Base-by-base conservation (phyloP, 2,888 invertebrate species). In the Malachius bipustulatus region DNA sequence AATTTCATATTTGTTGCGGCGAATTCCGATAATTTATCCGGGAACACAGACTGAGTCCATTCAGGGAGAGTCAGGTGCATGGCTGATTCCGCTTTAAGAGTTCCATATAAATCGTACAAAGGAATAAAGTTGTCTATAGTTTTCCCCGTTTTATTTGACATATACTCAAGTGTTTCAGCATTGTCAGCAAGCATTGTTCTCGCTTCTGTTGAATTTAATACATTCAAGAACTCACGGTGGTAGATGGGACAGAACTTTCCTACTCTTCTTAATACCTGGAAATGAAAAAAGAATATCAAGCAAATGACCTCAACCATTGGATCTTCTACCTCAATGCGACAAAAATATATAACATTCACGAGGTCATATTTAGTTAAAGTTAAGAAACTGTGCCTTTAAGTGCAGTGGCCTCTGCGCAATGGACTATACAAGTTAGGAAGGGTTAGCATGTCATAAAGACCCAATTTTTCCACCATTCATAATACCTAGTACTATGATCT, bases 21-120 rank as follows among this genome's bases (percentile, higher is more conserved):
- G 10, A 62, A 50, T 10, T 52, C 52, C 2, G 57, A 51, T 2
- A 60, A 48, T 12, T 60, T 51, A 31, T 52, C 41, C 2, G 60
- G 59, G 44, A 53, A 60, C 4, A 66, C 54, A 2, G 47, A 43
- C 3, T 45, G 41, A 0, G 63, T 55, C 69, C 68, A 69, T 24
- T 55, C 47, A 2, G 67, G 67, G n/a, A 67, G 44, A 2, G 56
- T 47, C 13, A 65, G 41, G 41, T 61, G 59, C 50, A 62, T 45
- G 1, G 40, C 43, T 15, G 48, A 48, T 43, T 63, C 58, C 1
- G 65, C 52, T 32, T 46, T 45, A 2, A 66, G 38, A 2, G 57
- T 58, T 46, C 60, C 60, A 38, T 53, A 59, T 4, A 61, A 39
- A 16, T 46, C 39, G 34, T 60, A 57, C 4, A 50, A 49, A 37